Base-by-base conservation (phyloP, 2,113 vertebrate species). In the Hippocampus barbouri region DNA sequence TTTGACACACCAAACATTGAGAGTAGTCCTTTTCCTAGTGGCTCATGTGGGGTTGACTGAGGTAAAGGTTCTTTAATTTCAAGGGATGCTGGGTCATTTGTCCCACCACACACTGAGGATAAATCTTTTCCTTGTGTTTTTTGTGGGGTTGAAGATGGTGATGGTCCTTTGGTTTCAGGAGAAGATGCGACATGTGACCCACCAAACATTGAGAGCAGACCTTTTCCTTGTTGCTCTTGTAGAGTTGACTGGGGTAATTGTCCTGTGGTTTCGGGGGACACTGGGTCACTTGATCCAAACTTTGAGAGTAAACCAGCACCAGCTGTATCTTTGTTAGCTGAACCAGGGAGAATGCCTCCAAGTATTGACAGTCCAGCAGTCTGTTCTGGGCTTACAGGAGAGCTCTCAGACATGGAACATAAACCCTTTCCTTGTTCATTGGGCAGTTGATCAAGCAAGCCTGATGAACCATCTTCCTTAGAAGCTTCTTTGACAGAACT, bases 191-290 rank as follows among this genome's bases (percentile, higher is more conserved):
- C 14, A 27, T 54, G 84, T 76, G 82, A 80, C 20, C 85, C 85
- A 71, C 91, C 84, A 88, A 92, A 91, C 87, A 92, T 85, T 70
- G 91, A 93, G 20, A 92, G 90, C 18, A 92, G 72, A 3, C 88
- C 79, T 69, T 92, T 91, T 56, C 79, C 85, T 38, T 77, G 84
- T 6, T 80, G 43, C n/a, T 92, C 91, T 77, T 89, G 83, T 60
- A 70, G 57, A 12, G 57, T 8, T 56, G 82, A 49, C 76, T 77
- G 34, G 15, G 67, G 51, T 41, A 38, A 16, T 2, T 11, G 67
- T 21, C n/a, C 30, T 57, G 57, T 69, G 51, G 49, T 57, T 54
- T n/a, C 53, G 14, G 30, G 30, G 34, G 38, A 2, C 15, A 16
- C 3, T 23, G 51, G 78, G 45, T 79, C 6, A 47, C 14, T 25